Conservation (phyloP, 2,113 vertebrate genomes). For the Microtus montanus region DNA sequence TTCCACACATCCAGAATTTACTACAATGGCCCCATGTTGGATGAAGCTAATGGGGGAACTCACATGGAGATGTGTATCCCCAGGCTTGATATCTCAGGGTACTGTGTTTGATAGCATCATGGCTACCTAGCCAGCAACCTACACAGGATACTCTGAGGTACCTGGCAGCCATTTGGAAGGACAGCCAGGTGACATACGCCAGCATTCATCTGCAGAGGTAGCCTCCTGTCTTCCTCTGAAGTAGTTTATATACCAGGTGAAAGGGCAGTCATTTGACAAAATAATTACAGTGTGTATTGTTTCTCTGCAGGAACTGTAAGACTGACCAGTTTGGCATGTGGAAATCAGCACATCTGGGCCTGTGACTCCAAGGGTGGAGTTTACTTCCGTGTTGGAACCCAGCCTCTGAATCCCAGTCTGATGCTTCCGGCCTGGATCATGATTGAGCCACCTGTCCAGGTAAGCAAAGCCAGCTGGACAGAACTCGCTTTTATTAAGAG, state of each 20-base stretch:
- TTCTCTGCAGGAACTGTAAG: conserved; percentile 88
- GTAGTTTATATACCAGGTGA: background rate
- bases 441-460: conserved; percentile 95
- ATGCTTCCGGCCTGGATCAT: conserved; percentile 99
- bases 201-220: fast-evolving
- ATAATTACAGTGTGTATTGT: background rate
- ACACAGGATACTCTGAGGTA: fast-evolving
- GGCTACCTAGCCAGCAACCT: background rate
- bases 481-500: background rate
- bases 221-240: background rate
- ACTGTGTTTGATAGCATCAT: fast-evolving
- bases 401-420: conserved; percentile 96
- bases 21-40: background rate
- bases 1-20: background rate
- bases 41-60: fast-evolving
- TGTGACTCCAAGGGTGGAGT: conserved; percentile 93
- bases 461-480: conserved; percentile 64
- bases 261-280: background rate
- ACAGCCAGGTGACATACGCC: background rate
- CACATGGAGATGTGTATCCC: fast-evolving
- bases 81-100: fast-evolving
- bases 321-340: conserved; percentile 92
- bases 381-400: conserved; percentile 98
- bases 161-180: background rate
- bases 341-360: conserved; percentile 97